A percentile compares a stretch with the other conserved stretches of the same genome.
Conservation (phyloP, 2,113 vertebrate genomes). For the Anarhynchus alexandrinus region DNA sequence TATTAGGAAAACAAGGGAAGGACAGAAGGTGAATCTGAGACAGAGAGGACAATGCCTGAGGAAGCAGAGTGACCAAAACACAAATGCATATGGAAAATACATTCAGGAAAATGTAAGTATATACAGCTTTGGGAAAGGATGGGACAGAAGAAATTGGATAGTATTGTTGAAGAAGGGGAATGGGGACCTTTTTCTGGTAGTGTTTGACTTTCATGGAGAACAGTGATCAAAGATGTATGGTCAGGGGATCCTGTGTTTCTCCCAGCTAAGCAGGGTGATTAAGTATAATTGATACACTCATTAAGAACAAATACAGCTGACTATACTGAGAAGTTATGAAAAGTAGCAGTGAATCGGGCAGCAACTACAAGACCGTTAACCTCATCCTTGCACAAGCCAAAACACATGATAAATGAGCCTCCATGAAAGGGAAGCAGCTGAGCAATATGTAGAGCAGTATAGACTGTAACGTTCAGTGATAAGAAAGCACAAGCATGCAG, state of each 20-base stretch:
- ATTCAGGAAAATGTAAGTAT: background rate
- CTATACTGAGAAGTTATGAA: background rate
- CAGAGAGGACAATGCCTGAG: background rate
- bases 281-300: background rate
- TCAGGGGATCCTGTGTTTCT: background rate
- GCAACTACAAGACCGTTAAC: background rate
- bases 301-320: background rate
- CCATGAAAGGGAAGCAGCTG: constrained; percentile 8
- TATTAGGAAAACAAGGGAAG: background rate
- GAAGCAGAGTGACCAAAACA: background rate
- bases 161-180: background rate
- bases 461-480: background rate
- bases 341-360: background rate
- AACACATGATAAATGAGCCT: background rate
- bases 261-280: background rate
- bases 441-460: background rate
- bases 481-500: constrained; percentile 31
- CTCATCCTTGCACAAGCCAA: background rate
- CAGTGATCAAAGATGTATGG: background rate
- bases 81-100: background rate
- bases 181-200: background rate
- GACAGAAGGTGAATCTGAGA: background rate
- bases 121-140: background rate
- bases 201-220: background rate
- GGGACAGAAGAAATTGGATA: background rate